These are phyloP conservation scores for Tiphia femorata DNA, from an alignment of 2,888 invertebrate species.

Conservation along the genomic window DNA sequence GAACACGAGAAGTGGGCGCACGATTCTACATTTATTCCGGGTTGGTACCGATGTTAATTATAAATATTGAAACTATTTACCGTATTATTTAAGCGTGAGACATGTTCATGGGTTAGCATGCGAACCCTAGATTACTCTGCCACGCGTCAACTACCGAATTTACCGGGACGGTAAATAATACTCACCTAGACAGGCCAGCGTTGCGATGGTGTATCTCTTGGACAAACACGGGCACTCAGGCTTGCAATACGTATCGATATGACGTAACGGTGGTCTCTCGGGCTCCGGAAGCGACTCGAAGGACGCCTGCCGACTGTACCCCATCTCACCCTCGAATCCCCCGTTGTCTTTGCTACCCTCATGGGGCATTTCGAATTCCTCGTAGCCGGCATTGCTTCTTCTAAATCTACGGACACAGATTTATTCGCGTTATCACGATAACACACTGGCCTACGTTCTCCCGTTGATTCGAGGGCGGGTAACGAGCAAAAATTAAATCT, in stretches of 20 bases:
- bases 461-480: too few relatives aligned
- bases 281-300: conserved; percentile 84
- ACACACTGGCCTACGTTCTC: too few relatives aligned
- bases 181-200: conserved; percentile 83
- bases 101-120: too few relatives aligned
- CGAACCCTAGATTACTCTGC: too few relatives aligned
- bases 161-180: too few relatives aligned
- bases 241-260: conserved; percentile 88
- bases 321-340: conserved; percentile 65
- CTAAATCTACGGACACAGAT: conserved; percentile 23
- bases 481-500: too few relatives aligned
- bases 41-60: too few relatives aligned
- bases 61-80: too few relatives aligned
- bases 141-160: too few relatives aligned
- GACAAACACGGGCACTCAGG: conserved; percentile 89
- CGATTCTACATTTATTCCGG: too few relatives aligned
- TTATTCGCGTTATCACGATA: neutral
- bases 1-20: too few relatives aligned
- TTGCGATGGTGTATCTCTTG: conserved; percentile 89
- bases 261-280: conserved; percentile 86
- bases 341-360: conserved; percentile 66
- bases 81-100: too few relatives aligned
- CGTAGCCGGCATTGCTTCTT: conserved; percentile 64
- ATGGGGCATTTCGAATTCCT: conserved; percentile 70
- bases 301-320: conserved; percentile 57